Evolutionary conservation across 2,888 invertebrate species (phyloP).

Genomic region (Marasmarcha lunaedactyla): DNA sequence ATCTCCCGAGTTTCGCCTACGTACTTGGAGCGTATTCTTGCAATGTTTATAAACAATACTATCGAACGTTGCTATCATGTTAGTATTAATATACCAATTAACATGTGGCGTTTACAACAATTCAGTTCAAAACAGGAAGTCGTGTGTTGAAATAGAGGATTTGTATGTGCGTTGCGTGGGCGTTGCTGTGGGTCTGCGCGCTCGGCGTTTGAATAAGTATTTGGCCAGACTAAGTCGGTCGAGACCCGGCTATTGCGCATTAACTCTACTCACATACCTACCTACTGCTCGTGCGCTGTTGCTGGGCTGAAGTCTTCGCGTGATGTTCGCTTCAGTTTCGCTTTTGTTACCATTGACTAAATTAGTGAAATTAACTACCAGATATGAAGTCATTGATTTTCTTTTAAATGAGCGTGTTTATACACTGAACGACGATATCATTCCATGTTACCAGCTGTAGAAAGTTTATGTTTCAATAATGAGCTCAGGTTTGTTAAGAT

Average conservation of each 20-base stretch:
- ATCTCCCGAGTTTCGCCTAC: constrained; percentile 15
- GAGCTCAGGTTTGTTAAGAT: neutral
- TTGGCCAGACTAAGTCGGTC: neutral
- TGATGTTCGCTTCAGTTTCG: constrained; percentile 32
- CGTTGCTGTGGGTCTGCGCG: constrained; percentile 18
- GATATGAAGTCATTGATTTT: no score
- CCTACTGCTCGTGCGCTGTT: constrained; percentile 10
- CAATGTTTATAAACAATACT: constrained; percentile 3
- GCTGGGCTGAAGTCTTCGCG: constrained; percentile 32
- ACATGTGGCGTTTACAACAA: constrained; percentile 1
- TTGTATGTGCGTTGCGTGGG: constrained; percentile 33
- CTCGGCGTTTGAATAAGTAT: neutral
- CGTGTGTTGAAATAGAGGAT: constrained; percentile 39
- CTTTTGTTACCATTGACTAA: constrained; percentile 22
- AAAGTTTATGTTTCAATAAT: no score
- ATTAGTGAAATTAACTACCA: no score
- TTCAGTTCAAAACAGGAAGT: constrained; percentile 44
- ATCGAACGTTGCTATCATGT: neutral
- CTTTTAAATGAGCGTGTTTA: no score
- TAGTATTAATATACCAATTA: neutral
- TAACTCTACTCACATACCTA: no score
- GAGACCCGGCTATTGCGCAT: neutral
- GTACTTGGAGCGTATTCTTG: constrained; percentile 3
- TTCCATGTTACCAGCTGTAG: no score
- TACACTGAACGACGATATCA: no score